A percentile compares a stretch with the other conserved stretches of the same genome.
Conservation (phyloP, 2,797 vertebrate genomes). For the Vipera ursinii region DNA sequence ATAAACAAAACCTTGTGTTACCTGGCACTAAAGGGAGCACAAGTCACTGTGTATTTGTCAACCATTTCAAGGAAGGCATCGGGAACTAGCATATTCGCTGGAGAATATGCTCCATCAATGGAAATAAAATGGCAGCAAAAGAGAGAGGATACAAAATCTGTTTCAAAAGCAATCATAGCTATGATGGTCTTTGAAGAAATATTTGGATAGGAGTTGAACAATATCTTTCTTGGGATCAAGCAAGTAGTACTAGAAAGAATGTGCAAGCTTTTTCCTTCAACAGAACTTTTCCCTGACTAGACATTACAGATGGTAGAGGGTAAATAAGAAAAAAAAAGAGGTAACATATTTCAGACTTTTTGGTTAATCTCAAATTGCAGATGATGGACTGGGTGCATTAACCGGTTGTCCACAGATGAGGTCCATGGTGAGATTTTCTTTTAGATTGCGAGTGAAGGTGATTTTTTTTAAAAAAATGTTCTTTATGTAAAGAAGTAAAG, state of each 20-base stretch:
- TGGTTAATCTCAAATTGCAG: neutral
- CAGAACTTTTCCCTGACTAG: neutral
- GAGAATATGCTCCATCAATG: neutral
- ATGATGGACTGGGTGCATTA: neutral
- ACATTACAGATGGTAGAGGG: neutral
- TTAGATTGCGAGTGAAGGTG: neutral
- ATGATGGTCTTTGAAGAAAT: neutral
- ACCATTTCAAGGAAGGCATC: neutral
- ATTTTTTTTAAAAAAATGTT: neutral
- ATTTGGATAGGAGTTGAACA: neutral
- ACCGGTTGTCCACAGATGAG: neutral
- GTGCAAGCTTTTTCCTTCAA: neutral
- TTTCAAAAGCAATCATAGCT: neutral
- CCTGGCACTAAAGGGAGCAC: neutral
- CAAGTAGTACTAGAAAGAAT: neutral
- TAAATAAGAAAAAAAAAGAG: neutral
- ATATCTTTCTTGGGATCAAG: neutral
- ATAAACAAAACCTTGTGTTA: conserved; percentile 3
- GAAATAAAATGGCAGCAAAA: neutral
- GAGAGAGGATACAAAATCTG: neutral
- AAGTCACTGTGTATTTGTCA: neutral
- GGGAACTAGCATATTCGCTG: neutral
- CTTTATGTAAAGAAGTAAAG: neutral
- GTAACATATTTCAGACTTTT: neutral
- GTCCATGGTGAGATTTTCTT: neutral